Evolutionary conservation across 1,140 invertebrate genomes (phyloP), one percentile per base, ranked within the genome.

Genomic region (Cydia strobilella): DNA sequence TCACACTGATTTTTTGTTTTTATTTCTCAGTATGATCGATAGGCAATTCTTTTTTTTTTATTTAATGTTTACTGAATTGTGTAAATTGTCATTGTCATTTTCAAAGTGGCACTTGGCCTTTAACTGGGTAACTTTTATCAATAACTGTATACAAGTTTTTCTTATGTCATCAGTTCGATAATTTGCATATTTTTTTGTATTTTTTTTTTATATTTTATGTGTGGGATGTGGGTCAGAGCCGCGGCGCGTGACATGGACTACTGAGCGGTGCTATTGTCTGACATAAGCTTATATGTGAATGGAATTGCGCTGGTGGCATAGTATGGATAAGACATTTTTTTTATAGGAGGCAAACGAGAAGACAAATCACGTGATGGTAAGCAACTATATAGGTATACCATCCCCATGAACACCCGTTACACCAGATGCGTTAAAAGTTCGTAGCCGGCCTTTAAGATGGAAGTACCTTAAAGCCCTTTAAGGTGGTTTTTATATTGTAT

Each of bases 271-370:
- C 83, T 78, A 87, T 87, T 88, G 84, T 89, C 75, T 79, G 84
- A 82, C 82, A 85, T 89, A 90, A 84, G 84, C 86, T 92, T 92
- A 92, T 92, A 92, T 89, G 87, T 79, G 83, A 84, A 82, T 84
- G 83, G 78, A 81, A 88, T 81, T 85, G 79, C 79, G 72, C 13
- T 20, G 77, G 74, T 65, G 81, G 82, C 79, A 76, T 87, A 66
- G 51, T 79, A 65, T 86, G 85, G 90, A 91, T 80, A 82, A 73
- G 75, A 20, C 48, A 1, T 45, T 3, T 31, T 2, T 2, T 31
- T 2, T 2, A 31, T n/a, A n/a, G n/a, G n/a, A n/a, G n/a, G n/a
- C n/a, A n/a, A n/a, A n/a, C n/a, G n/a, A n/a, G n/a, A n/a, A n/a
- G n/a, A n/a, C n/a, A n/a, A n/a, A n/a, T n/a, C n/a, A n/a, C n/a